These are phyloP conservation scores for Mus spretus DNA, from an alignment of 2,797 vertebrate species.

Conservation along the genomic window DNA sequence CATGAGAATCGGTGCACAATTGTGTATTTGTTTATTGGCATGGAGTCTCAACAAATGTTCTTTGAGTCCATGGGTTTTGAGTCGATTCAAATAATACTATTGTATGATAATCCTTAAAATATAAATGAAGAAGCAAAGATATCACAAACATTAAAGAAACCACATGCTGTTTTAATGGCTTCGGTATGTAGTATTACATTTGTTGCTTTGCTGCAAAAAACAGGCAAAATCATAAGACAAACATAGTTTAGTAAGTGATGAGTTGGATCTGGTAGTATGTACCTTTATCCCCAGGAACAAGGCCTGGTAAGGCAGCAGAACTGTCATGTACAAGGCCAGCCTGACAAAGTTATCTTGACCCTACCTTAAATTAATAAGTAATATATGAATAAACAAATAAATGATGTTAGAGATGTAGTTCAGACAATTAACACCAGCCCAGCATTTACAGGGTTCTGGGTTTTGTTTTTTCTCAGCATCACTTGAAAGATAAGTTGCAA, in stretches of 20 bases:
- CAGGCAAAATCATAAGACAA: slow-evolving; percentile 32
- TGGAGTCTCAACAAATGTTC: background rate
- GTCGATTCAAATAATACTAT: background rate
- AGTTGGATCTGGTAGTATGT: background rate
- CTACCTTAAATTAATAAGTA: background rate
- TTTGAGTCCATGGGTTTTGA: background rate
- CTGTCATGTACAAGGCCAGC: no score
- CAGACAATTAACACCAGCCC: background rate
- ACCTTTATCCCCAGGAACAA: background rate
- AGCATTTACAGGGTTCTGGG: background rate
- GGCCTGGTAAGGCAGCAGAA: background rate
- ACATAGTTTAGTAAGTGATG: background rate
- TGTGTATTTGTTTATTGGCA: background rate
- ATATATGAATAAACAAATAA: background rate
- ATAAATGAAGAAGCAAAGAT: background rate
- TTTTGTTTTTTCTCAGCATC: background rate
- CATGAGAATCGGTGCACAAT: background rate
- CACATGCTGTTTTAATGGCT: background rate
- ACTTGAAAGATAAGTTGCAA: background rate
- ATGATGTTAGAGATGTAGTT: background rate
- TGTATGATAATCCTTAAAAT: background rate
- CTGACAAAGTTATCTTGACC: background rate
- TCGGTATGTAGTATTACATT: background rate
- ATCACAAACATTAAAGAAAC: background rate
- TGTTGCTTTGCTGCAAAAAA: background rate